phyloP scores from a whole-genome alignment of 2,113 vertebrate genomes.

The Saccopteryx bilineata region DNA sequence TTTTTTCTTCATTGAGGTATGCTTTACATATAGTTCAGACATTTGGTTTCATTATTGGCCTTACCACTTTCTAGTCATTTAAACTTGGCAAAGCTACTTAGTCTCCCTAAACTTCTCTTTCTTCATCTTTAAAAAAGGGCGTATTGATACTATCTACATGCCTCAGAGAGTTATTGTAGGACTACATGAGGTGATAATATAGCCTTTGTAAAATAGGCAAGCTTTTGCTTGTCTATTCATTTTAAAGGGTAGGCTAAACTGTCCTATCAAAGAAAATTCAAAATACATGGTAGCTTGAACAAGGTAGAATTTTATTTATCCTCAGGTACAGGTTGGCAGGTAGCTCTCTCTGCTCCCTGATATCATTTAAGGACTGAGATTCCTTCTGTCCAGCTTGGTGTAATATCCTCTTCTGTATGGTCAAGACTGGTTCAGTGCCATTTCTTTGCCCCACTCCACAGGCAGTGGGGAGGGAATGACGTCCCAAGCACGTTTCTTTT shows the following conservation, averaged over 20 bases:
- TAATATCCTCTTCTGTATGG: not conserved
- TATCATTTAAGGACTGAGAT: not conserved
- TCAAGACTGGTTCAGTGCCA: not conserved
- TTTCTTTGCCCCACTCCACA: not conserved
- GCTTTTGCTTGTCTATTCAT: not conserved
- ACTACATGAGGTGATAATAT: not conserved
- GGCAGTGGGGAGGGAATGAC: not conserved
- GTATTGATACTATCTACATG: not conserved
- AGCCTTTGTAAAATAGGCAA: not conserved
- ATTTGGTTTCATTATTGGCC: not conserved
- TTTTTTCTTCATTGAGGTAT: conserved; percentile 2
- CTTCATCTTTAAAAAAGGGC: not conserved
- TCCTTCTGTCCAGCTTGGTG: conserved; percentile 10
- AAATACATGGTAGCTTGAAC: not conserved
- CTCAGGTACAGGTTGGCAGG: not conserved
- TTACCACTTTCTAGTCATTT: not conserved
- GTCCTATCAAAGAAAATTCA: not conserved
- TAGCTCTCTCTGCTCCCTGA: not conserved
- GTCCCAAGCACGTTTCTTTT: not conserved
- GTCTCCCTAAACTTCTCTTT: not conserved
- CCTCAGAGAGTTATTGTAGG: not conserved
- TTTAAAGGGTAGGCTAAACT: not conserved
- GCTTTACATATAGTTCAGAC: not conserved
- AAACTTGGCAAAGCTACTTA: not conserved
- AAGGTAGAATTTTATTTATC: not conserved